Evolutionary conservation across 2,797 vertebrate genomes (phyloP).

Genomic region (Tapera naevia): DNA sequence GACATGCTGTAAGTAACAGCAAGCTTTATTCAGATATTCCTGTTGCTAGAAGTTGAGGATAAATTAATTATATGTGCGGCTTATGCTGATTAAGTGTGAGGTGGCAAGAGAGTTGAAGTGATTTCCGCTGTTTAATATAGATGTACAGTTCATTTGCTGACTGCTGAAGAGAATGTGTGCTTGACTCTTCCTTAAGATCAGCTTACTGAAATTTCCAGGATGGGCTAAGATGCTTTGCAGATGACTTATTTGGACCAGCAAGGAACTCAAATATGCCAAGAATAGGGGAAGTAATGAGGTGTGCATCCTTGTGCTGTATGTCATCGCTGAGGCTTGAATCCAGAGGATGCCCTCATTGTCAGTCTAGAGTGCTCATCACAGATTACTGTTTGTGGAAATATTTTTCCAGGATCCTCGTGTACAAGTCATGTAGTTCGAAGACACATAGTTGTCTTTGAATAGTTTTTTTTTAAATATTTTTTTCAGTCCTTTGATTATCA

Average conservation of each 20-base stretch:
- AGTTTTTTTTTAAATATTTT: too few relatives aligned
- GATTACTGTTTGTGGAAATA: background rate
- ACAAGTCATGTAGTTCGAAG: background rate
- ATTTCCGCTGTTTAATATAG: background rate
- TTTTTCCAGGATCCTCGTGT: background rate
- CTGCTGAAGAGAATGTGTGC: background rate
- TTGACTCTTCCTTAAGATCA: background rate
- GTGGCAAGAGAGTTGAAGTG: background rate
- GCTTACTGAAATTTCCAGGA: background rate
- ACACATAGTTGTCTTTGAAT: background rate
- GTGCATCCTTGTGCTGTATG: rapidly evolving
- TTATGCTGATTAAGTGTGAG: slow-evolving; percentile 26
- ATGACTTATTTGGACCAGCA: background rate
- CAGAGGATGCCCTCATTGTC: background rate
- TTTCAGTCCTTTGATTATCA: background rate
- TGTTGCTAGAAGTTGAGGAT: background rate
- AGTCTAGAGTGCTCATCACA: background rate
- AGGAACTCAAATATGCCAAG: background rate
- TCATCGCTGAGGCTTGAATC: background rate
- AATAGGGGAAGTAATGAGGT: background rate
- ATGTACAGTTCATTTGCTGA: background rate
- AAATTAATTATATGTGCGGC: slow-evolving; percentile 20
- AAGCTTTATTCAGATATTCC: background rate
- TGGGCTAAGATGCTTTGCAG: background rate
- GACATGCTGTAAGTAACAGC: background rate